A percentile compares a stretch with the other conserved stretches of the same genome.
Evolutionary conservation across 2,888 invertebrate species (phyloP).

Genomic region (Netelia melanura): DNA sequence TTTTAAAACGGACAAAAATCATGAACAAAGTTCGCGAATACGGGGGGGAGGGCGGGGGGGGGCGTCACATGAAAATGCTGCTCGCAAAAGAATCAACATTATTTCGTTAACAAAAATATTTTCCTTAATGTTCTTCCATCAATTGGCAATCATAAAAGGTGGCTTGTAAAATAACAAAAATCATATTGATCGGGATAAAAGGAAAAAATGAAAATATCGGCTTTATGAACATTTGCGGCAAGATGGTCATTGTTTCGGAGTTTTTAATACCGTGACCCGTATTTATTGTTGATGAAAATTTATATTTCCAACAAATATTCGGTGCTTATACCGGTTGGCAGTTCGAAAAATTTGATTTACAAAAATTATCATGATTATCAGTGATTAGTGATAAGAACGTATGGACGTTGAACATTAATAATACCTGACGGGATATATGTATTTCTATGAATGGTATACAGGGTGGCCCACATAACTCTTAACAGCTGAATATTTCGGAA

Average conservation of each 20-base stretch:
- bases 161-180: background rate
- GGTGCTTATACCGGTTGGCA: background rate
- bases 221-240: too few relatives aligned
- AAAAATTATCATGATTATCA: background rate
- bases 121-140: background rate
- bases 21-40: too few relatives aligned
- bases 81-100: background rate
- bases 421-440: background rate
- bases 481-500: too few relatives aligned
- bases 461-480: too few relatives aligned
- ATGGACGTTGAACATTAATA: background rate
- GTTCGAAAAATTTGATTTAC: background rate
- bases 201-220: too few relatives aligned
- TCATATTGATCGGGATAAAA: too few relatives aligned
- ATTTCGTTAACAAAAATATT: background rate
- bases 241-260: too few relatives aligned
- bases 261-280: background rate
- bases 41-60: too few relatives aligned
- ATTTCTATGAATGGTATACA: too few relatives aligned
- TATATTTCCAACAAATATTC: background rate
- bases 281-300: background rate
- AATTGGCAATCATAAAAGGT: background rate
- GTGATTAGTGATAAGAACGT: background rate
- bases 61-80: too few relatives aligned
- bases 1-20: too few relatives aligned